Evolutionary conservation across 2,888 invertebrate species (phyloP), one percentile per base, ranked within the genome.

Genomic region (Caradrina kadenii): DNA sequence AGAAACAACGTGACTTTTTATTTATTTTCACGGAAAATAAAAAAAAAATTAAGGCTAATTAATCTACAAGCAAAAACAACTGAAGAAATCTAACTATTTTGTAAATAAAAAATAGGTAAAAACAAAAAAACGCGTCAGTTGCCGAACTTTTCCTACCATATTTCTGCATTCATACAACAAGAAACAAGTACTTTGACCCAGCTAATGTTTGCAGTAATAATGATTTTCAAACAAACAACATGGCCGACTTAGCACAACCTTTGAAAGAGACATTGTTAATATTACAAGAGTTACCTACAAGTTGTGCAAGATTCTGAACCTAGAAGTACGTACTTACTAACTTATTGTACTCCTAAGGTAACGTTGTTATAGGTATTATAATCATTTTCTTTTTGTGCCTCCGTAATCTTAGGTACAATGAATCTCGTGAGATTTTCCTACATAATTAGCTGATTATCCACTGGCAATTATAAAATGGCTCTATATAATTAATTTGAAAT

Each of bases 221-320:
- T 80, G 76, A 64, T 78, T 71, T 76, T 71, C 76, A 78, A 78
- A 80, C 78, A 78, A 66, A 80, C 69, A 53, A n/a, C 53, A 78
- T 48, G 52, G 42, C 54, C 22, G 62, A 54, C 71, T 71, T 70
- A 53, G 31, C 63, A 35, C 65, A 58, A 53, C 26, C 19, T 76
- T 58, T 74, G 63, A 45, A 64, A 61, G 62, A 53, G 63, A 67
- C 63, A 61, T 67, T 48, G 48, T 80, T 64, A 70, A 78, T 80
- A 63, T 64, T 80, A 67, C 10, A 80, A 54, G 60, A 77, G 45
- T 45, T 56, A 61, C 62, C 49, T 50, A 60, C 48, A 1, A 56
- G 49, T 64, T 67, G 31, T 53, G 42, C 26, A 50, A 62, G 54
- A 75, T 56, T 63, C 2, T 60, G 31, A 56, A 70, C 64, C 39